Percentiles rank a stretch among this genome's conserved stretches.
These are phyloP conservation scores for Drosophila tani DNA, from an alignment of 1,140 invertebrate genomes.

Conservation along the genomic window DNA sequence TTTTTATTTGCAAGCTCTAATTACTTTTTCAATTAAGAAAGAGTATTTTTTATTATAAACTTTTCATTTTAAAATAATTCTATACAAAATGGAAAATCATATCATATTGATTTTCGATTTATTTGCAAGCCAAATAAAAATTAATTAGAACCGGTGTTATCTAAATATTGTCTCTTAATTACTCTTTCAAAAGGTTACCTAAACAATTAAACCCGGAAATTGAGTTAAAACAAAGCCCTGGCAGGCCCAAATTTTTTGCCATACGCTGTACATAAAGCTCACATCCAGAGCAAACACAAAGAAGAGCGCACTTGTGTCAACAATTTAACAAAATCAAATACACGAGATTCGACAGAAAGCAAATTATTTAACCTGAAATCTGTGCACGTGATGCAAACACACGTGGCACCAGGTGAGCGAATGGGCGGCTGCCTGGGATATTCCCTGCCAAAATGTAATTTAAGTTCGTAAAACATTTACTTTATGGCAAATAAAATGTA, in stretches of 20 bases:
- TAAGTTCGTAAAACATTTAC: constrained; percentile 52
- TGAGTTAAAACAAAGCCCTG: background rate
- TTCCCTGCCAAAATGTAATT: constrained; percentile 41
- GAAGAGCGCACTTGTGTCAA: constrained; percentile 24
- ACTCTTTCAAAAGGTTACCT: background rate
- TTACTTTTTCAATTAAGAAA: too few species aligned
- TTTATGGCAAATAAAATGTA: constrained; percentile 58
- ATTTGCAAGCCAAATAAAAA: background rate
- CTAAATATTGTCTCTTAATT: background rate
- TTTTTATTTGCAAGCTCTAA: too few species aligned
- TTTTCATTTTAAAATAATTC: too few species aligned
- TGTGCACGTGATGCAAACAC: constrained; percentile 39
- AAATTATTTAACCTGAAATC: constrained; percentile 39
- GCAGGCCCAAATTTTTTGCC: background rate
- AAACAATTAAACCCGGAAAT: constrained; percentile 5
- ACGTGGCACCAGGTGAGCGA: constrained; percentile 4
- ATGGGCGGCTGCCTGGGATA: background rate
- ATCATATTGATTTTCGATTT: background rate
- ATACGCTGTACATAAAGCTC: constrained; percentile 23
- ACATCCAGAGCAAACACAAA: constrained; percentile 9
- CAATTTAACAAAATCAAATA: constrained; percentile 46
- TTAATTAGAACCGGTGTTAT: background rate
- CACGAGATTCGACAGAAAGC: constrained; percentile 30
- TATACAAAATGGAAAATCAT: too few species aligned
- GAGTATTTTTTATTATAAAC: too few species aligned